Conservation (phyloP, 2,888 invertebrate genomes). For the Crematogaster levior region DNA sequence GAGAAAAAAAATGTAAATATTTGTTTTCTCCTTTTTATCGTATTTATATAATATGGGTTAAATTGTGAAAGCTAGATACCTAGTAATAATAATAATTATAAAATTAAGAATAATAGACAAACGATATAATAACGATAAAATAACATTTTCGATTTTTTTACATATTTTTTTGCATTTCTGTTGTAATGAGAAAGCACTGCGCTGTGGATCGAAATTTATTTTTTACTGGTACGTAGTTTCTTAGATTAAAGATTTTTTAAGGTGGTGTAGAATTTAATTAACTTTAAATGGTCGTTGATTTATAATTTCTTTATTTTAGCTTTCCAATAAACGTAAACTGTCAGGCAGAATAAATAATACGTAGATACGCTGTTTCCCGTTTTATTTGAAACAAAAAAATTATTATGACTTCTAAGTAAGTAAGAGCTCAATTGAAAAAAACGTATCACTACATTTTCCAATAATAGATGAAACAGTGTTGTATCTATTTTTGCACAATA, state of each 20-base stretch:
- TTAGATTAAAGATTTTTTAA: neutral
- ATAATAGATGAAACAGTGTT: too few relatives aligned
- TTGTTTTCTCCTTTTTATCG: slow-evolving; percentile 2
- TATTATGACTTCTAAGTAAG: too few relatives aligned
- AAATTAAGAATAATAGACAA: neutral
- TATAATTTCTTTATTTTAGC: neutral
- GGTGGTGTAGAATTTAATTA: neutral
- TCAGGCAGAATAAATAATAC: too few relatives aligned
- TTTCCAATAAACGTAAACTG: neutral
- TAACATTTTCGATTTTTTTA: neutral
- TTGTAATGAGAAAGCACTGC: neutral
- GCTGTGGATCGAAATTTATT: neutral
- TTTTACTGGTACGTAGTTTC: neutral
- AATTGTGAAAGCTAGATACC: neutral
- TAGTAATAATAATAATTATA: neutral
- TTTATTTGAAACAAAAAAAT: too few relatives aligned
- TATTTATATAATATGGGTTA: neutral
- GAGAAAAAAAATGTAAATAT: neutral
- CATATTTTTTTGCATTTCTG: too few relatives aligned
- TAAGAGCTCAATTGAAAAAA: too few relatives aligned
- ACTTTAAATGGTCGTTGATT: neutral
- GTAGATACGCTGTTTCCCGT: too few relatives aligned
- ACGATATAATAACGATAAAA: neutral
- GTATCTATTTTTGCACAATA: too few relatives aligned
- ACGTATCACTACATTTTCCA: too few relatives aligned